phyloP scores from a whole-genome alignment of 2,797 vertebrate species.

The Prunella strophiata region DNA sequence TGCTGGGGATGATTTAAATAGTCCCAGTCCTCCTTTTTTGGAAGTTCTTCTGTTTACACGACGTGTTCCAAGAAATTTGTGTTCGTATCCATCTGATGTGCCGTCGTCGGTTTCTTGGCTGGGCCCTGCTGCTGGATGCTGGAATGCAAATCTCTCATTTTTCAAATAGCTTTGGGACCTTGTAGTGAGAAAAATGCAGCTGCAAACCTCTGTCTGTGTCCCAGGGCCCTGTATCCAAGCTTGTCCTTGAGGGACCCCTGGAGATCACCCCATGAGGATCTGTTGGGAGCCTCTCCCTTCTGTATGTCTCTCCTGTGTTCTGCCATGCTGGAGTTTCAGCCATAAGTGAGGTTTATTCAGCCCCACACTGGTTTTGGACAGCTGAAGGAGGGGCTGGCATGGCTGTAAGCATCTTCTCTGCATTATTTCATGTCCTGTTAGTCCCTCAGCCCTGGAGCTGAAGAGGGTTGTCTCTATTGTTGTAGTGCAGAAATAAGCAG shows the following conservation, averaged over 20 bases:
- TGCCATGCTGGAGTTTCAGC: background rate
- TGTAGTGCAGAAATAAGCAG: background rate
- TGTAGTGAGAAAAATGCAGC: background rate
- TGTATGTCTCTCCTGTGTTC: background rate
- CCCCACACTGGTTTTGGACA: background rate
- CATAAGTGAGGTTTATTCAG: background rate
- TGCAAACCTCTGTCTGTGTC: background rate
- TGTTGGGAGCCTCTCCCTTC: background rate
- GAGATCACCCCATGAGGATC: background rate
- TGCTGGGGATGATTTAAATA: constrained; percentile 24
- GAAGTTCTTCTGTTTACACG: constrained; percentile 10
- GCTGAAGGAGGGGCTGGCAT: background rate
- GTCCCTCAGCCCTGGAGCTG: background rate
- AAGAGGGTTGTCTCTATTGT: background rate
- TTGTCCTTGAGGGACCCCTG: background rate
- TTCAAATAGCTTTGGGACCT: constrained; percentile 28
- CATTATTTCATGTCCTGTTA: background rate
- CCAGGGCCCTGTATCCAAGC: fast-evolving
- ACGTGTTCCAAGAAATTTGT: background rate
- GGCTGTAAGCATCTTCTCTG: background rate
- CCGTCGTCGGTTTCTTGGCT: background rate
- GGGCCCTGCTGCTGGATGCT: background rate
- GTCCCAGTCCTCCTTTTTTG: constrained; percentile 36
- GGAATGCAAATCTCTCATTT: constrained; percentile 50
- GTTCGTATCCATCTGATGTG: background rate